Percentiles rank a stretch among this genome's conserved stretches.
These are phyloP conservation scores for Umimayanthus kanabou DNA, from an alignment of 92 coral and sea anemone genomes.

Conservation along the genomic window DNA sequence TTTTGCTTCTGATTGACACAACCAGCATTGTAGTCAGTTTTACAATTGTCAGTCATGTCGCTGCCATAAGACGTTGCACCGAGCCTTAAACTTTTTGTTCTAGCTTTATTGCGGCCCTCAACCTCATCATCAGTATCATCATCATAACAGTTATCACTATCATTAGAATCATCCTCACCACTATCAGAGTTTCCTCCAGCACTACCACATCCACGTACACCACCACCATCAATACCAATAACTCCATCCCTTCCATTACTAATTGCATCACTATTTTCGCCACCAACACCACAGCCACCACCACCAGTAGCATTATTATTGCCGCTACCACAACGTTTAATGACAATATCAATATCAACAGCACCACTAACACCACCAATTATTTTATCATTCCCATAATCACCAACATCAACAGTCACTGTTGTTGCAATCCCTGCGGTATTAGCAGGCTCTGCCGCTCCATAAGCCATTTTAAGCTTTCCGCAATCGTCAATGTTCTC, in stretches of 20 bases:
- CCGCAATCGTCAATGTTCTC: not conserved
- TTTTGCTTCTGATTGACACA: not conserved
- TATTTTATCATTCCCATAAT: not conserved
- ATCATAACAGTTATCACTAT: not conserved
- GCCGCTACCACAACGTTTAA: not conserved
- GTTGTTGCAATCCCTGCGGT: not conserved
- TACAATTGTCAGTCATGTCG: too few relatives aligned
- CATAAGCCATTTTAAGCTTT: not conserved
- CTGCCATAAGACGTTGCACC: not conserved
- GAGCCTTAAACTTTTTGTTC: not conserved
- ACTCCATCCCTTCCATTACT: too few relatives aligned
- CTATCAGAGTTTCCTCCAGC: not conserved
- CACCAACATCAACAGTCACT: not conserved
- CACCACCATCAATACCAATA: not conserved
- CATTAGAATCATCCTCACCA: not conserved
- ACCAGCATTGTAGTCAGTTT: not conserved
- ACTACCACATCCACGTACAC: not conserved
- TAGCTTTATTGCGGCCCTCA: not conserved
- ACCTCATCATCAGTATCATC: not conserved
- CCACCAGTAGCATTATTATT: not conserved
- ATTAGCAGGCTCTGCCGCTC: not conserved
- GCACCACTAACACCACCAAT: not conserved
- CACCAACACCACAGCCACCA: not conserved
- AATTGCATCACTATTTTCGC: not conserved
- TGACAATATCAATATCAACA: not conserved